Base-by-base conservation (phyloP, 1,140 invertebrate species). In the Ceratina calcarata region DNA sequence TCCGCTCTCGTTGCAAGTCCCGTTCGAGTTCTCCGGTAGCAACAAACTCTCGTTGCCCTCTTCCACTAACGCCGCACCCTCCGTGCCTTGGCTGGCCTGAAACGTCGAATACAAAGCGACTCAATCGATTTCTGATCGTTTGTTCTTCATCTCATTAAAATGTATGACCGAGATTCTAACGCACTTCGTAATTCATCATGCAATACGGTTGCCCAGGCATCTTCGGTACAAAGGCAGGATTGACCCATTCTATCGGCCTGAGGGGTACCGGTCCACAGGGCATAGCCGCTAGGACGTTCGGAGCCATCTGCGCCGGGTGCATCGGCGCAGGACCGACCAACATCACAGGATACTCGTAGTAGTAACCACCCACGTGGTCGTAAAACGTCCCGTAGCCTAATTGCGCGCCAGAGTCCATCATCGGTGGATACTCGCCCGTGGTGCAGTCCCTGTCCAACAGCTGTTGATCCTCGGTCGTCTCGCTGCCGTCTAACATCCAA, bases 211-310 rank as follows among this genome's bases (percentile, higher is more conserved):
- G 88, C 20, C 86, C 87, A 58, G 87, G 82, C 69, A 91, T 70
- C 86, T 92, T 91, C 65, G 91, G 91, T 81, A 92, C 89, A 66
- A 89, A 93, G 15, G 90, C 88, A 72, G 93, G 93, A 85, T 93
- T 93, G 78, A 93, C 88, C 93, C 93, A 94, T 22, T 94, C 92
- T 16, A 94, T 90, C 55, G 93, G 90, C 76, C 93, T 90, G 16
- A 94, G 78, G 55, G 93, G 93, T 3, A 94, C 91, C 22, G 93
- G 91, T 3, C 86, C 90, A 71, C 92, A 94, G 0, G 93, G 90
- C 82, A 94, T 88, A 22, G 93, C 88, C 1, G 93, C 89, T 74
- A 93, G 27, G 22, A 93, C 85, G 64, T 90, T 89, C 1, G 91
- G 88, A 22, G 86, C 90, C 61, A 90, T 80, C 72, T 89, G 89